These are phyloP conservation scores for Beaufortia kweichowensis DNA, from an alignment of 2,113 vertebrate species.

Conservation along the genomic window DNA sequence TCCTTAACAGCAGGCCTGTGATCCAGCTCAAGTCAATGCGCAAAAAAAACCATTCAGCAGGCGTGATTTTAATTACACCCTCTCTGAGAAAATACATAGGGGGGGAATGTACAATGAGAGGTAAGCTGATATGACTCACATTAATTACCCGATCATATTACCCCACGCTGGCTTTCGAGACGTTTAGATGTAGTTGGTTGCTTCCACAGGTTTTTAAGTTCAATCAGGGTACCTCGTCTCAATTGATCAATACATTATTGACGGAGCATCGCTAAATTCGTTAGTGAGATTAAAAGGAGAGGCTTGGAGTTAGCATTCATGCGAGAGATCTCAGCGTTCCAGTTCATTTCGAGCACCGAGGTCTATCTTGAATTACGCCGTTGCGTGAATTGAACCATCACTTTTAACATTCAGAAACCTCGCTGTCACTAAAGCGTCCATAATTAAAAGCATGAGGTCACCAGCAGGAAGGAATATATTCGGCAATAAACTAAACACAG, in stretches of 20 bases:
- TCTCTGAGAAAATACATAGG: slow-evolving; percentile 48
- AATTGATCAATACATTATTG: slow-evolving; percentile 20
- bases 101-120: slow-evolving; percentile 34
- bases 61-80: slow-evolving; percentile 60
- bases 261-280: slow-evolving; percentile 1
- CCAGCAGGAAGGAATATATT: neutral
- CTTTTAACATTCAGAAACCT: neutral
- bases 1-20: slow-evolving; percentile 52
- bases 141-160: slow-evolving; percentile 39
- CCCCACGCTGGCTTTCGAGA: neutral
- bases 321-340: neutral
- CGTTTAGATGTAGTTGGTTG: neutral
- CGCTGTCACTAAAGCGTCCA: neutral
- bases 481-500: neutral
- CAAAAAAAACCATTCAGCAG: slow-evolving; percentile 37
- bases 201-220: slow-evolving; percentile 18
- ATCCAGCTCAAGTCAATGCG: slow-evolving; percentile 49
- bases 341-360: neutral
- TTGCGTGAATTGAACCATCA: neutral
- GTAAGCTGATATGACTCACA: slow-evolving; percentile 22
- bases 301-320: neutral
- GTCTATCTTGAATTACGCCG: neutral
- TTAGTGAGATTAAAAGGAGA: neutral
- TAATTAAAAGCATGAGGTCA: neutral
- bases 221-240: neutral